Base-by-base conservation (phyloP, 2,797 vertebrate species). In the Nasua narica region DNA sequence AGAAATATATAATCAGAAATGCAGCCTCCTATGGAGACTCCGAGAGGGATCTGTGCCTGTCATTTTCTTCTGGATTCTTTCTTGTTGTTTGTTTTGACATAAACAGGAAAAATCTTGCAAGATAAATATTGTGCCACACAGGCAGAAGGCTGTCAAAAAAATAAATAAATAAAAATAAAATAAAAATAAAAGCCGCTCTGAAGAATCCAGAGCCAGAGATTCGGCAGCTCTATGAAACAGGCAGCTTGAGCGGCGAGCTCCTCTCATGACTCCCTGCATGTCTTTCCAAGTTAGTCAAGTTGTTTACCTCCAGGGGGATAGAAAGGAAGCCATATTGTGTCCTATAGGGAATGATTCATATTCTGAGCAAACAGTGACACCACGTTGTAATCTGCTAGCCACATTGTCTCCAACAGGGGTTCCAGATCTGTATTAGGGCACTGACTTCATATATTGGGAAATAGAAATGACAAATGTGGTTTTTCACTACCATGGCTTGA, bases 61-160 rank as follows among this genome's bases (percentile, higher is more conserved):
- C 84, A 96, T 87, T 95, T 95, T 94, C 91, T 86, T 89, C 74
- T 69, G 56, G 77, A 65, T 81, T 85, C 84, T 97, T 94, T 69
- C 50, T 84, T 85, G 58, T 88, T 91, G 69, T 92, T 95, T 97
- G 50, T 90, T 96, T 97, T 97, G 92, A 96, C 70, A 94, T 72
- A 95, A 96, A 70, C 77, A 94, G 81, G 48, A 89, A 46, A 35
- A 83, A 93, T 94, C 43, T 85, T 90, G 60, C 40, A 93, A 91
- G 62, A 96, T 54, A 97, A 97, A 96, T 94, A 92, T 65, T 95
- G 54, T 92, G 35, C 70, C 56, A 58, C 37, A 52, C n/a, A 96
- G 83, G 21, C 58, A 95, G 89, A 93, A 96, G 91, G 54, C 79
- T 96, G 92, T 95, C 96, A 95, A n/a, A 65, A 54, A 52, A 7